Evolutionary conservation across 2,113 vertebrate genomes (phyloP), one percentile per base, ranked within the genome.

Genomic region (Poeciliopsis retropinna): DNA sequence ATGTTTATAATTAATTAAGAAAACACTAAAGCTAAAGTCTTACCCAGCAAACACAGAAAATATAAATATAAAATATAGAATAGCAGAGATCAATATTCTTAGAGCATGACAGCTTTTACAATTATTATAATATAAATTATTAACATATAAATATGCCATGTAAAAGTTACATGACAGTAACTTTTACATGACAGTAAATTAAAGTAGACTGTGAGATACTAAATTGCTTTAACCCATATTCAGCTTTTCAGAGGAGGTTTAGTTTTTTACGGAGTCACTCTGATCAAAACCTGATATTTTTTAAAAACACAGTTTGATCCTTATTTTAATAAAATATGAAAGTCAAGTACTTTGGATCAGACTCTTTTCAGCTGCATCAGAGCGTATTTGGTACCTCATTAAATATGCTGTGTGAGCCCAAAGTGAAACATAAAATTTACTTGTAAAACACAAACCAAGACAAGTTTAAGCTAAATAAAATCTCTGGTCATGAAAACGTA

Each of bases 241-340:
- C 22, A 30, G 4, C 29, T 31, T 17, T 68, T 4, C 44, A 22
- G 19, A n/a, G 54, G 32, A 13, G 37, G 54, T 15, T 70, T 54
- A 17, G 22, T 60, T 70, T 71, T n/a, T 14, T 70, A 54, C 41
- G 9, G 34, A 12, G 17, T 8, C 22, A 32, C 9, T 19, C 4
- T 1, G 37, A 22, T 39, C 15, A 29, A 31, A n/a, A 62, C 37
- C 10, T 2, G 9, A n/a, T 31, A 2, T 47, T 72, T 63, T 47
- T 10, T 61, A 30, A 41, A 30, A 44, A 44, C n/a, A 39, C 15
- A 10, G 17, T 62, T 72, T 72, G 14, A 71, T 61, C 25, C 10
- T 37, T 63, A 4, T 32, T 60, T 78, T 3, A 60, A 60, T 65
- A 78, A 64, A 72, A 66, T 0, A 57, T 64, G 22, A 57, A 37